These are phyloP conservation scores for Metopia argyrocephala DNA, from an alignment of 2,888 invertebrate genomes.

Conservation along the genomic window DNA sequence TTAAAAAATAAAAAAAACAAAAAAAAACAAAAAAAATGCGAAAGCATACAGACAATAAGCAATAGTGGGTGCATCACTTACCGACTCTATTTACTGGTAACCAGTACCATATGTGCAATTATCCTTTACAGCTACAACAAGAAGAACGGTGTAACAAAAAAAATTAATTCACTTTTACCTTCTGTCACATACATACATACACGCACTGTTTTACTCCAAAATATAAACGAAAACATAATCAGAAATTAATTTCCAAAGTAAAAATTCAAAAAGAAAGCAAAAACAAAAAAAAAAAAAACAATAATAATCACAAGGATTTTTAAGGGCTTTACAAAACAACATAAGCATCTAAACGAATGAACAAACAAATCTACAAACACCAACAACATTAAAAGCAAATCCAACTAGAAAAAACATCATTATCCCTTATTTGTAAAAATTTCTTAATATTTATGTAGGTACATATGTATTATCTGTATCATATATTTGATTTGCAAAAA, in stretches of 20 bases:
- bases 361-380: slow-evolving; percentile 33
- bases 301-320: slow-evolving; percentile 63
- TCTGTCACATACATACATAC: slow-evolving; percentile 22
- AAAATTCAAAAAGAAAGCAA: slow-evolving; percentile 45
- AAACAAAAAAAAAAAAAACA: neutral
- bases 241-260: slow-evolving; percentile 63
- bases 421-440: too few relatives aligned
- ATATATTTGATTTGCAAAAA: too few relatives aligned
- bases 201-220: neutral
- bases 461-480: too few relatives aligned
- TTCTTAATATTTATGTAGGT: too few relatives aligned
- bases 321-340: slow-evolving; percentile 45
- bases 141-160: neutral
- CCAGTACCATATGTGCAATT: slow-evolving; percentile 58
- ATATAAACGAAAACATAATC: slow-evolving; percentile 54
- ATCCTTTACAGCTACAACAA: slow-evolving; percentile 5
- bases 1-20: neutral
- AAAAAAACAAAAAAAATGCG: slow-evolving; percentile 26
- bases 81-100: slow-evolving; percentile 34
- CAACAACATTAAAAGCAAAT: neutral
- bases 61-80: slow-evolving; percentile 25
- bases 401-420: too few relatives aligned
- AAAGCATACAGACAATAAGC: slow-evolving; percentile 5
- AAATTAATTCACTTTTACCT: slow-evolving; percentile 50
- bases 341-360: slow-evolving; percentile 12